A percentile compares a stretch with the other conserved stretches of the same genome.
These are phyloP conservation scores for Lithophane socia DNA, from an alignment of 2,888 invertebrate species.

Conservation along the genomic window DNA sequence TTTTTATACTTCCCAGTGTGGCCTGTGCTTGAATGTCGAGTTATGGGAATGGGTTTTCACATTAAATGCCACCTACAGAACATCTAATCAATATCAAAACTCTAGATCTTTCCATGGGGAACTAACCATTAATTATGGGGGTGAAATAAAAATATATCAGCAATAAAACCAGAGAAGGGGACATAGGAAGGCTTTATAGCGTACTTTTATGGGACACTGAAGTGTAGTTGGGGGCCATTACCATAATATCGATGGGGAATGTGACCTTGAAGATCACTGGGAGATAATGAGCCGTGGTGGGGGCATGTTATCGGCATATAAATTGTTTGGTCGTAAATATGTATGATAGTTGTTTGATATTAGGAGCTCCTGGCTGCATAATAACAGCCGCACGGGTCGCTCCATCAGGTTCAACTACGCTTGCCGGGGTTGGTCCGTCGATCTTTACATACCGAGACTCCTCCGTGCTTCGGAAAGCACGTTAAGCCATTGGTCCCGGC, in stretches of 20 bases:
- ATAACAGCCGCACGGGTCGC: too few species aligned
- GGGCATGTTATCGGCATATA: neutral
- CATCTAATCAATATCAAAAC: neutral
- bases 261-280: slow-evolving; percentile 43
- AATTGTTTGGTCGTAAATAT: slow-evolving; percentile 20
- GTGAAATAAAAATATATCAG: slow-evolving; percentile 44
- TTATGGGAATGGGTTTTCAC: neutral
- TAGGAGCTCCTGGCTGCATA: too few species aligned
- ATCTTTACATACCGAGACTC: too few species aligned
- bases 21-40: too few species aligned
- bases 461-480: too few species aligned
- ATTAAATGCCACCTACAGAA: too few species aligned
- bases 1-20: too few species aligned
- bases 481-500: too few species aligned
- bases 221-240: slow-evolving; percentile 60
- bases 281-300: slow-evolving; percentile 31
- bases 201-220: slow-evolving; percentile 48
- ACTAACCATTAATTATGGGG: slow-evolving; percentile 37
- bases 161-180: slow-evolving; percentile 47
- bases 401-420: too few species aligned
- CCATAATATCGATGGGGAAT: slow-evolving; percentile 59
- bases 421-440: too few species aligned
- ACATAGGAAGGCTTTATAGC: slow-evolving; percentile 62
- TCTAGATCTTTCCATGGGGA: neutral
- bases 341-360: neutral